Percentiles rank a stretch among this genome's conserved stretches.
Conservation (phyloP, 2,113 vertebrate genomes). For the Oreotrochilus melanogaster region DNA sequence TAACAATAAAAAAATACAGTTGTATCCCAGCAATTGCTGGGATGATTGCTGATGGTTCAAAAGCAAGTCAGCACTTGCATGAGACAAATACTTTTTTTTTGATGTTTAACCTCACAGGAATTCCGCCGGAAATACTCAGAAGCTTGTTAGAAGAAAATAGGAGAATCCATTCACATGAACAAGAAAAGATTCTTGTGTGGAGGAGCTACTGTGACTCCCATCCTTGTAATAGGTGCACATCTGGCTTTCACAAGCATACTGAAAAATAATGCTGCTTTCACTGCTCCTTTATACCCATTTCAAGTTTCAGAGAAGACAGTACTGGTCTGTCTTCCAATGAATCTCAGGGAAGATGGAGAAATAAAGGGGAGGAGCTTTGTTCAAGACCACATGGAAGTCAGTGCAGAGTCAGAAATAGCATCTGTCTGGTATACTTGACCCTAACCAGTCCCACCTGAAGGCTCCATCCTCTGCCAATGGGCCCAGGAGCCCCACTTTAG, state of each 20-base stretch:
- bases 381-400: not conserved
- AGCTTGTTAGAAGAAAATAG: conserved; percentile 46
- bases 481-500: not conserved
- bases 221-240: not conserved
- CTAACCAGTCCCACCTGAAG: not conserved
- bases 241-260: not conserved
- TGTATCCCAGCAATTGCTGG: conserved; percentile 8
- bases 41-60: conserved; percentile 40
- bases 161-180: conserved; percentile 27
- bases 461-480: not conserved
- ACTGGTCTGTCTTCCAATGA: not conserved
- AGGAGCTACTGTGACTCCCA: not conserved
- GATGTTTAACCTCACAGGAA: conserved; percentile 56
- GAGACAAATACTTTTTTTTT: conserved; percentile 40
- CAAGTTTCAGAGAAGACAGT: not conserved
- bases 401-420: not conserved
- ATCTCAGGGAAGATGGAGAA: not conserved
- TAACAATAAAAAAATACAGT: conserved; percentile 4
- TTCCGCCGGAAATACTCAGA: conserved; percentile 52
- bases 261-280: not conserved
- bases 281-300: not conserved
- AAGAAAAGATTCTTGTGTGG: not conserved
- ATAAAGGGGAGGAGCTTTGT: not conserved
- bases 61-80: conserved; percentile 58
- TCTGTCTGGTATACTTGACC: not conserved